Evolutionary conservation across 2,888 invertebrate species (phyloP).

Genomic region (Megaustenia siamemsis): DNA sequence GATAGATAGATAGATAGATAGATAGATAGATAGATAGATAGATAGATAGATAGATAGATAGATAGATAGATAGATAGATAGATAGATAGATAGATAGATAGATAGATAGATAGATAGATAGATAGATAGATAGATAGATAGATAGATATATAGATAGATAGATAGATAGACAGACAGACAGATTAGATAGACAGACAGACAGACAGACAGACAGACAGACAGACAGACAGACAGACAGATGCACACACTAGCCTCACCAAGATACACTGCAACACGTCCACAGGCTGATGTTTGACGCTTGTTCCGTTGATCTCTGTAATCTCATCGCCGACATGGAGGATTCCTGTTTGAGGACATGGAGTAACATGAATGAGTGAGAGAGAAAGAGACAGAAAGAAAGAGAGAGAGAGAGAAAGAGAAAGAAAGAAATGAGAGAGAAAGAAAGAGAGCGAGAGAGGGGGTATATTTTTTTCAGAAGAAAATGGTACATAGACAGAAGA

Average conservation of each 20-base stretch:
- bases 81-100: too few species aligned
- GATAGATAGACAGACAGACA: too few species aligned
- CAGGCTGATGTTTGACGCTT: slow-evolving; percentile 97
- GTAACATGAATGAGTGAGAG: slow-evolving; percentile 1
- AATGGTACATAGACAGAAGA: too few species aligned
- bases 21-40: too few species aligned
- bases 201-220: not conserved
- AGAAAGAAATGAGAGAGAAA: slow-evolving; percentile 22
- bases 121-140: too few species aligned
- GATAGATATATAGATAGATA: too few species aligned
- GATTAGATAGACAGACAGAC: too few species aligned
- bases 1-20: too few species aligned
- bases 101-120: too few species aligned
- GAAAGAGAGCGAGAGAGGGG: slow-evolving; percentile 8
- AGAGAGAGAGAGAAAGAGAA: slow-evolving; percentile 32
- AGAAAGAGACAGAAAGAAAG: slow-evolving; percentile 21
- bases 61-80: too few species aligned
- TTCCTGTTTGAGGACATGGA: slow-evolving; percentile 83
- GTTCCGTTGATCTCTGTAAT: slow-evolving; percentile 98
- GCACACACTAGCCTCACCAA: slow-evolving; percentile 81
- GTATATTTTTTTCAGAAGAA: too few species aligned
- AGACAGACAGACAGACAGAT: not conserved
- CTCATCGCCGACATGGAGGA: slow-evolving; percentile 99
- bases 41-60: too few species aligned
- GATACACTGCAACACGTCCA: slow-evolving; percentile 97